These are phyloP conservation scores for Merops nubicus DNA, from an alignment of 2,113 vertebrate species.

Conservation along the genomic window DNA sequence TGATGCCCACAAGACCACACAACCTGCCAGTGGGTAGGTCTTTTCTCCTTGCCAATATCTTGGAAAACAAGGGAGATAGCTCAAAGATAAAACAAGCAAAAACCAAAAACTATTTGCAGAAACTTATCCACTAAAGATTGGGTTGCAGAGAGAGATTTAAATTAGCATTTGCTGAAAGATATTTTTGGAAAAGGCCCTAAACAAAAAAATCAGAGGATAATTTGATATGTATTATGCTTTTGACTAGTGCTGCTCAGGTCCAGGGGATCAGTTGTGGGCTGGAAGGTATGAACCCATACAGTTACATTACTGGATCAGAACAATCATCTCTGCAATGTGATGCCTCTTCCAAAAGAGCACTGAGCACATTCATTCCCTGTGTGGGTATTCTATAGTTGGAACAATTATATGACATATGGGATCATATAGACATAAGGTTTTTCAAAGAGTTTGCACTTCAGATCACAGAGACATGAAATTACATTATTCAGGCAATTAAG, in stretches of 20 bases:
- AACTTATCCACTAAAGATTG: background rate
- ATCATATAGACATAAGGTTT: background rate
- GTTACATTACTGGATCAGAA: background rate
- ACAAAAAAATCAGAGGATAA: background rate
- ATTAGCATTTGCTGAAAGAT: background rate
- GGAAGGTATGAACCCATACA: background rate
- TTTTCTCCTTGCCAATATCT: background rate
- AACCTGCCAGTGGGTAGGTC: rapidly evolving
- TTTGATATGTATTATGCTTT: background rate
- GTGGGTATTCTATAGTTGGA: background rate
- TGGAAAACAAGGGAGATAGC: background rate
- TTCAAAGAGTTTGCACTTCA: background rate
- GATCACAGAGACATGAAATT: background rate
- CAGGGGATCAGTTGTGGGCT: background rate
- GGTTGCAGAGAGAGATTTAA: background rate
- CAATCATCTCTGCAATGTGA: background rate
- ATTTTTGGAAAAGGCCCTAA: background rate
- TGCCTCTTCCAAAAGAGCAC: background rate
- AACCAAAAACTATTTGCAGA: background rate
- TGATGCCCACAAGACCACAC: background rate
- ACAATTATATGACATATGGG: background rate
- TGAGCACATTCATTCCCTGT: background rate
- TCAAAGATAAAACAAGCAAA: background rate
- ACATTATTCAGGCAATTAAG: background rate
- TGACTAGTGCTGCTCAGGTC: background rate